Evolutionary conservation across 2,113 vertebrate genomes (phyloP), one percentile per base, ranked within the genome.

Genomic region (Labrus mixtus): DNA sequence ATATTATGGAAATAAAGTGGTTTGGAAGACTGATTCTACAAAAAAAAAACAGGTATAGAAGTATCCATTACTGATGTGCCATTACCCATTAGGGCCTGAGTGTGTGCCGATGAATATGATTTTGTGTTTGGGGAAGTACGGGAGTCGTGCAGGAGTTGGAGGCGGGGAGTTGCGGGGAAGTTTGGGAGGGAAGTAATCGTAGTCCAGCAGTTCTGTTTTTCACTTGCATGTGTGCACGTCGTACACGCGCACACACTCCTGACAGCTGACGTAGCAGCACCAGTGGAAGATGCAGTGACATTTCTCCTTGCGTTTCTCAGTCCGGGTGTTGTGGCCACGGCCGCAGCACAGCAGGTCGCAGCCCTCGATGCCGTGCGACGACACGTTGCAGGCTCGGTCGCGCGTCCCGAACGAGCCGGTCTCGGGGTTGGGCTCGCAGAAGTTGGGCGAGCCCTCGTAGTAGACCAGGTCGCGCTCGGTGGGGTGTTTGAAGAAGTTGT

Each of bases 251-350:
- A 95, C 71, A 13, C 98, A 99, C 94, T 99, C 98, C 92, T 99
- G 97, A 87, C 98, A 99, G 93, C 97, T 98, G 76, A 99, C 98
- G 0, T 99, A 99, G 93, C 98, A 99, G 94, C 98, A 99, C 98
- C 98, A 99, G 94, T 99, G 98, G 95, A 99, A 99, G 94, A 98
- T 96, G 93, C 98, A 99, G 93, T 98, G 97, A 63, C 98, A 99
- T 53, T 99, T 99, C 94, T 99, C 98, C 68, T 98, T 98, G 79
- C 98, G 95, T 22, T 96, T 97, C 95, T 99, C 98, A 90, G 98
- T 99, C 93, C 98, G 93, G 56, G 98, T 99, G 94, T 99, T 99
- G 95, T 98, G 97, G 63, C 98, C 98, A 0, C 98, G 96, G 3
- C 98, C 98, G 17, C 98, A 99, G 95, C 98, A 99, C 37, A 99